These are phyloP conservation scores for Serrognathus titanus DNA, from an alignment of 2,888 invertebrate genomes.

Conservation along the genomic window DNA sequence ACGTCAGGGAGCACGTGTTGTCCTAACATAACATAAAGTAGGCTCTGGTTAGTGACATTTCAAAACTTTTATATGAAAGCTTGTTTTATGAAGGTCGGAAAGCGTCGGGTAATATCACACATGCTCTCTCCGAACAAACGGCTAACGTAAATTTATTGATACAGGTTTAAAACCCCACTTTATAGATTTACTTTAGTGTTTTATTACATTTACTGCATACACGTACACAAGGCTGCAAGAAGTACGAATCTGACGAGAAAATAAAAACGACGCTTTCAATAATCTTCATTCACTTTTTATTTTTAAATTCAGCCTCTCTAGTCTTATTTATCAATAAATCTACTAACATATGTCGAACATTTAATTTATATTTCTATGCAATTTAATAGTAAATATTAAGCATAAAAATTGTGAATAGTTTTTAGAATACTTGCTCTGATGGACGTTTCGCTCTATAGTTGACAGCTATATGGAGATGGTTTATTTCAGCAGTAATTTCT, in stretches of 20 bases:
- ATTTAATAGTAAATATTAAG: no score
- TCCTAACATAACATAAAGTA: slow-evolving; percentile 46
- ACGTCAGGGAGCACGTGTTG: slow-evolving; percentile 46
- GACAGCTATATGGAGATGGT: no score
- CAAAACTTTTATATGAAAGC: slow-evolving; percentile 40
- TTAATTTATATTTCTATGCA: no score
- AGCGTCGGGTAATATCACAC: slow-evolving; percentile 19
- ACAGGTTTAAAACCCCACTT: slow-evolving; percentile 14
- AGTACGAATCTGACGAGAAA: not conserved
- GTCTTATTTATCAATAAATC: not conserved
- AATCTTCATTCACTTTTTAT: not conserved
- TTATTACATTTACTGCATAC: no score
- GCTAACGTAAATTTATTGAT: slow-evolving; percentile 17
- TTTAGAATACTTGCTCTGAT: no score
- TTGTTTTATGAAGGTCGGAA: slow-evolving; percentile 31
- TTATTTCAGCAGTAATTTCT: no score
- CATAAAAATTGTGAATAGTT: no score
- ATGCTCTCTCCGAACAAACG: slow-evolving; percentile 18
- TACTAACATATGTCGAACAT: no score
- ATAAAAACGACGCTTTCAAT: not conserved
- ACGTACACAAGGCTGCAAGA: not conserved
- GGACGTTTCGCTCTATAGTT: no score
- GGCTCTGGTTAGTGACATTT: slow-evolving; percentile 43
- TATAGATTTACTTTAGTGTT: slow-evolving; percentile 11
- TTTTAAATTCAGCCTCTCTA: not conserved